These are phyloP conservation scores for Leucopsar rothschildi DNA, from an alignment of 2,113 vertebrate genomes.

Conservation along the genomic window DNA sequence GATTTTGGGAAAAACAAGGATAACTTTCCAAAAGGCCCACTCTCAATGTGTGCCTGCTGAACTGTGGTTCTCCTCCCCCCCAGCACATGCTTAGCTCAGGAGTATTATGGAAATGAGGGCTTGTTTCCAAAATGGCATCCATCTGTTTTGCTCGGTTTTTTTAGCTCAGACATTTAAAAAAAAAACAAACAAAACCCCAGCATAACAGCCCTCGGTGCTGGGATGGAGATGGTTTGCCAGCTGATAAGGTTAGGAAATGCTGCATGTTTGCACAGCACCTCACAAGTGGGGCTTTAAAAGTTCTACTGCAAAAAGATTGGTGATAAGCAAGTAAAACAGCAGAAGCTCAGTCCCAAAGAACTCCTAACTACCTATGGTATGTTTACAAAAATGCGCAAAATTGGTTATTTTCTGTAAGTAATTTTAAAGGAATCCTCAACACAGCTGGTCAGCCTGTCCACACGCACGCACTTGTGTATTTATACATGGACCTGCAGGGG, in stretches of 20 bases:
- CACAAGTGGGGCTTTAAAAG: background rate
- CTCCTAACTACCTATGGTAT: background rate
- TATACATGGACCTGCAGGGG: rapidly evolving
- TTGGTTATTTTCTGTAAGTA: rapidly evolving
- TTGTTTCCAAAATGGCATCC: slow-evolving; percentile 26
- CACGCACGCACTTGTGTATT: background rate
- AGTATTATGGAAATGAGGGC: background rate
- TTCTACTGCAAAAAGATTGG: background rate
- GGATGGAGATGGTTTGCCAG: background rate
- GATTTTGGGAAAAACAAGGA: background rate
- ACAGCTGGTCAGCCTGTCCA: rapidly evolving
- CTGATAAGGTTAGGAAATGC: background rate
- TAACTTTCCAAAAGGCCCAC: background rate
- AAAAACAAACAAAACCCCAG: background rate
- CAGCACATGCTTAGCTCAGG: background rate
- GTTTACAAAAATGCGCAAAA: background rate
- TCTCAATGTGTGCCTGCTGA: background rate
- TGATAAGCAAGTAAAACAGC: background rate
- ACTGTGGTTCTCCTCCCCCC: background rate
- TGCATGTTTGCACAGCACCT: background rate
- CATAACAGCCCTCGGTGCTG: background rate
- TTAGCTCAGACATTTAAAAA: background rate
- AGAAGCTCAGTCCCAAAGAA: background rate
- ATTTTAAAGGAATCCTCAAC: background rate
- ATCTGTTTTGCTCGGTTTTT: background rate